These are phyloP conservation scores for Manduca sexta DNA, from an alignment of 1,140 invertebrate species.

Conservation along the genomic window DNA sequence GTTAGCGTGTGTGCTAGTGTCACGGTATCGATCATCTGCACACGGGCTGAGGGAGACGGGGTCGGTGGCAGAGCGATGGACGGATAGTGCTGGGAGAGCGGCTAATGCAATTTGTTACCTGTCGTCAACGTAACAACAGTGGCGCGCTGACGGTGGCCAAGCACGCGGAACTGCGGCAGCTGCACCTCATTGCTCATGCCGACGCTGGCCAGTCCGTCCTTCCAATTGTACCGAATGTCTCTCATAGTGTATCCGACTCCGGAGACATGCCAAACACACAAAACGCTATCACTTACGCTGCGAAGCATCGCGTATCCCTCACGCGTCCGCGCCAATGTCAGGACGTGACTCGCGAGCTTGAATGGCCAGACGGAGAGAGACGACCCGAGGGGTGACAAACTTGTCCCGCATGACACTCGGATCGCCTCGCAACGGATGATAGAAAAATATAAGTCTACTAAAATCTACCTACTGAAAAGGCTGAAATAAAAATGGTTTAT, in stretches of 20 bases:
- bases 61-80: slow-evolving; percentile 56
- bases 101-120: slow-evolving; percentile 79
- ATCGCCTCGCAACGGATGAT: slow-evolving; percentile 52
- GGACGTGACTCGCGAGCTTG: slow-evolving; percentile 45
- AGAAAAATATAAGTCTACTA: slow-evolving; percentile 60
- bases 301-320: slow-evolving; percentile 54
- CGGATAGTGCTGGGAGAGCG: slow-evolving; percentile 55
- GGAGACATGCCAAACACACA: slow-evolving; percentile 75
- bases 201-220: slow-evolving; percentile 89
- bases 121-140: slow-evolving; percentile 94
- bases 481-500: not conserved
- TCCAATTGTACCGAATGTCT: slow-evolving; percentile 98
- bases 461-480: slow-evolving; percentile 29
- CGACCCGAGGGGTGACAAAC: slow-evolving; percentile 56
- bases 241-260: slow-evolving; percentile 97
- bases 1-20: slow-evolving; percentile 62
- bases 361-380: slow-evolving; percentile 71
- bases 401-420: slow-evolving; percentile 23
- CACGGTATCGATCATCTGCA: slow-evolving; percentile 53
- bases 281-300: slow-evolving; percentile 75
- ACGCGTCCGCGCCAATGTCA: slow-evolving; percentile 36
- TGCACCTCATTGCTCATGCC: slow-evolving; percentile 93
- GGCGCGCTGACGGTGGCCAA: slow-evolving; percentile 92
- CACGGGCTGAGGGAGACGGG: slow-evolving; percentile 67
- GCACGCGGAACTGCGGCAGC: slow-evolving; percentile 95